phyloP scores from a whole-genome alignment of 2,113 vertebrate species.

The Brachyhypopomus gauderio region DNA sequence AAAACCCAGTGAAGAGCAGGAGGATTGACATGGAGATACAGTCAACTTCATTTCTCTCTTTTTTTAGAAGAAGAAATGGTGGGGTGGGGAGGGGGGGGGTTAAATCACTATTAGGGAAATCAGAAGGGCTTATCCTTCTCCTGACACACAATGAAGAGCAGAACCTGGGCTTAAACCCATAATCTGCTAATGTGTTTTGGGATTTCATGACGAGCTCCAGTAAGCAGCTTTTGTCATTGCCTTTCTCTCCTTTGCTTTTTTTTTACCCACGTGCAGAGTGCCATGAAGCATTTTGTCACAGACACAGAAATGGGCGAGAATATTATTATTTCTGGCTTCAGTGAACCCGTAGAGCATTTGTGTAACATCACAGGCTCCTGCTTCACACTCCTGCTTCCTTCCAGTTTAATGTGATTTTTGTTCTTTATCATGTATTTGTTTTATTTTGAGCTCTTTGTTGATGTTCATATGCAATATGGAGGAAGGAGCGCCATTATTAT shows the following conservation, averaged over 20 bases:
- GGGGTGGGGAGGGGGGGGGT: neutral
- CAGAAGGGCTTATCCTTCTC: constrained; percentile 53
- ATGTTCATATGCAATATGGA: neutral
- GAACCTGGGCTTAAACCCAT: constrained; percentile 54
- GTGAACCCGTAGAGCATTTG: constrained; percentile 23
- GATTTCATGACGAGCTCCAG: constrained; percentile 53
- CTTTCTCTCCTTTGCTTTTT: neutral
- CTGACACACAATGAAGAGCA: constrained; percentile 59
- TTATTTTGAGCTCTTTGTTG: constrained; percentile 19
- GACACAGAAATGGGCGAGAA: constrained; percentile 26
- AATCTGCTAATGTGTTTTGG: constrained; percentile 60
- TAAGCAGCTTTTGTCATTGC: constrained; percentile 56
- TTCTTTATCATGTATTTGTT: constrained; percentile 19
- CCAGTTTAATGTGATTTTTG: constrained; percentile 5
- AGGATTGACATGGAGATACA: too few relatives aligned
- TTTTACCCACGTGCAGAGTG: constrained; percentile 24
- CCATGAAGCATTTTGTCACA: constrained; percentile 35
- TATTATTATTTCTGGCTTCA: constrained; percentile 16
- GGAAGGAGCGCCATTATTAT: neutral
- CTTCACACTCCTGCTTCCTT: neutral
- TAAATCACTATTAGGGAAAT: constrained; percentile 52
- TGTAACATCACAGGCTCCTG: constrained; percentile 6
- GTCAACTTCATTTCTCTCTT: too few relatives aligned
- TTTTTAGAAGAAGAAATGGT: too few relatives aligned
- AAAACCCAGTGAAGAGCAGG: constrained; percentile 30